These are phyloP conservation scores for Entelurus aequoreus DNA, from an alignment of 2,113 vertebrate genomes.

Conservation along the genomic window DNA sequence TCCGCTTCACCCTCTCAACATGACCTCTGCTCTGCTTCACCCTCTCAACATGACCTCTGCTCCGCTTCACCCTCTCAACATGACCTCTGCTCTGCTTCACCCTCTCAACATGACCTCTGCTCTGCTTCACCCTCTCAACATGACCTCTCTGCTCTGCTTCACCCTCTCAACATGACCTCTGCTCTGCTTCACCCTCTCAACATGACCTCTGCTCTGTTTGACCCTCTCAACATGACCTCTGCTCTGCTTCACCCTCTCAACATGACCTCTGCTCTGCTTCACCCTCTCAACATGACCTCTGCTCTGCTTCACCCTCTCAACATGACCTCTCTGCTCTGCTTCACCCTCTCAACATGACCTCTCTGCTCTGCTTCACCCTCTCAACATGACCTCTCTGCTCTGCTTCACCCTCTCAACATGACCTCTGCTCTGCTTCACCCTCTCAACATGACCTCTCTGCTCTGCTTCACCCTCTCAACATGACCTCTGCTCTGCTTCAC, in stretches of 20 bases:
- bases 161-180: neutral
- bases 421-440: neutral
- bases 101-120: neutral
- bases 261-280: constrained; percentile 24
- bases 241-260: constrained; percentile 27
- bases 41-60: neutral
- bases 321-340: no score
- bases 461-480: constrained; percentile 19
- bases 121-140: constrained; percentile 16
- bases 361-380: neutral
- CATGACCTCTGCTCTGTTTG: constrained; percentile 29
- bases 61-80: no score
- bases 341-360: neutral
- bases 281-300: neutral
- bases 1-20: constrained; percentile 6
- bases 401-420: constrained; percentile 7
- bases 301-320: neutral
- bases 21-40: constrained; percentile 51
- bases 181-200: neutral
- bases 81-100: constrained; percentile 40
- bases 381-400: neutral
- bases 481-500: constrained; percentile 52
- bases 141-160: constrained; percentile 17
- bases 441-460: constrained; percentile 9
- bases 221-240: neutral